phyloP scores from a whole-genome alignment of 1,140 invertebrate genomes.

The Dendrolimus kikuchii region DNA sequence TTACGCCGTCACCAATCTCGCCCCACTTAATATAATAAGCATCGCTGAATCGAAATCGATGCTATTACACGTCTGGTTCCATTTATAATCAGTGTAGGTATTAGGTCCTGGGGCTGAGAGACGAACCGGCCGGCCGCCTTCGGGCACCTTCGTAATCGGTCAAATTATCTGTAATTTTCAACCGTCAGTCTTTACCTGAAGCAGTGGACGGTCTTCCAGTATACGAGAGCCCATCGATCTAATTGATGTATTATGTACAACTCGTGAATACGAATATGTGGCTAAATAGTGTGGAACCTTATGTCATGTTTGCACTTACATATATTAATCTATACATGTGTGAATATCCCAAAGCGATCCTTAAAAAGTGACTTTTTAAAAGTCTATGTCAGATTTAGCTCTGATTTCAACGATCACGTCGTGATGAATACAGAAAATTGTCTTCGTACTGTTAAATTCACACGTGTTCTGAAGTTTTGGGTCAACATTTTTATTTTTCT shows the following conservation, averaged over 20 bases:
- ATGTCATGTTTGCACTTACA: neutral
- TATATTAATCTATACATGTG: no score
- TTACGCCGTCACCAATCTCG: conserved; percentile 61
- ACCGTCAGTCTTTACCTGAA: conserved; percentile 65
- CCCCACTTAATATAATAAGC: conserved; percentile 68
- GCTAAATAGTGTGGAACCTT: neutral
- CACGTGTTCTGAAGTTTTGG: no score
- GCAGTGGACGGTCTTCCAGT: conserved; percentile 36
- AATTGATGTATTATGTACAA: conserved; percentile 57
- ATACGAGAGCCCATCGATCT: conserved; percentile 53
- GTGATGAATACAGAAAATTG: no score
- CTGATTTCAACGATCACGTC: no score
- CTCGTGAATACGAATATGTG: no score
- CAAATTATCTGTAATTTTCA: conserved; percentile 68
- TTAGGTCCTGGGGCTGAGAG: conserved; percentile 25
- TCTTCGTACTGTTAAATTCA: no score
- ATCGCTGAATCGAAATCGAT: conserved; percentile 62
- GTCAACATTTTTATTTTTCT: no score
- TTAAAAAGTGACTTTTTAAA: no score
- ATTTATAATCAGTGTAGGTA: conserved; percentile 59
- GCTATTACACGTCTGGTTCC: conserved; percentile 62
- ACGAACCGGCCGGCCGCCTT: conserved; percentile 39
- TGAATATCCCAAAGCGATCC: no score
- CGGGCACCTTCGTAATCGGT: conserved; percentile 54
- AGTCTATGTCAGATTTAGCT: no score